Evolutionary conservation across 2,888 invertebrate genomes (phyloP).

Genomic region (Chrysotoxum bicinctum): DNA sequence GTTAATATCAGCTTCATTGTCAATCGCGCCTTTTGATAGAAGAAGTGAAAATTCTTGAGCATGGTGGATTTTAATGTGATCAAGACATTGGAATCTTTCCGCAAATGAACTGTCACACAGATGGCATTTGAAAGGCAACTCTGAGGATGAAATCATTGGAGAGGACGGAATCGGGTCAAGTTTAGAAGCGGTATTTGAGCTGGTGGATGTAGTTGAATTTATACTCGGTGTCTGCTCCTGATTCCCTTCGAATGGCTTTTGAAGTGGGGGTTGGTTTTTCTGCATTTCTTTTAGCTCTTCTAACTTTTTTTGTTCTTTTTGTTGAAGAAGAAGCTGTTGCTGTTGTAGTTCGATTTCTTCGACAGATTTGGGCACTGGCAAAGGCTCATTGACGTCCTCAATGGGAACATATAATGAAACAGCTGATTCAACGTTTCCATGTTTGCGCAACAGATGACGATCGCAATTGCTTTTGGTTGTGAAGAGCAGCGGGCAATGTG

Average conservation of each 20-base stretch:
- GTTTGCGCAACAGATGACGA: constrained; percentile 94
- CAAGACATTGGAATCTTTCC: constrained; percentile 90
- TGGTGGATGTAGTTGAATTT: constrained; percentile 17
- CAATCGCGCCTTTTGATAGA: constrained; percentile 91
- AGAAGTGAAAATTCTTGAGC: constrained; percentile 90
- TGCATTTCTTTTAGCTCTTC: constrained; percentile 74
- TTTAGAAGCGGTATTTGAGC: constrained; percentile 23
- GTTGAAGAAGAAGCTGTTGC: constrained; percentile 75
- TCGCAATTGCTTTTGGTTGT: constrained; percentile 99
- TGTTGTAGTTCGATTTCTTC: constrained; percentile 80
- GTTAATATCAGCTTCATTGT: constrained; percentile 82
- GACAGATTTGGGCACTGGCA: constrained; percentile 80
- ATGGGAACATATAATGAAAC: constrained; percentile 82
- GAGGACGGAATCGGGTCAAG: constrained; percentile 26
- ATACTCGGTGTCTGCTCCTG: constrained; percentile 1
- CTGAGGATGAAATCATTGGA: constrained; percentile 82
- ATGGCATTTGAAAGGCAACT: constrained; percentile 94
- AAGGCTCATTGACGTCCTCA: constrained; percentile 80
- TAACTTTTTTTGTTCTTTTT: constrained; percentile 75
- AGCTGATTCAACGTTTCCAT: constrained; percentile 84
- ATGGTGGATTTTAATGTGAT: constrained; percentile 90
- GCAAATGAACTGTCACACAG: constrained; percentile 94
- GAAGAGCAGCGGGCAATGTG: constrained; percentile 95
- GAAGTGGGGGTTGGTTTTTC: constrained; percentile 77
- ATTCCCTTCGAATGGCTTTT: constrained; percentile 72